Conservation (phyloP, 1,140 invertebrate species). For the Maconellicoccus hirsutus region DNA sequence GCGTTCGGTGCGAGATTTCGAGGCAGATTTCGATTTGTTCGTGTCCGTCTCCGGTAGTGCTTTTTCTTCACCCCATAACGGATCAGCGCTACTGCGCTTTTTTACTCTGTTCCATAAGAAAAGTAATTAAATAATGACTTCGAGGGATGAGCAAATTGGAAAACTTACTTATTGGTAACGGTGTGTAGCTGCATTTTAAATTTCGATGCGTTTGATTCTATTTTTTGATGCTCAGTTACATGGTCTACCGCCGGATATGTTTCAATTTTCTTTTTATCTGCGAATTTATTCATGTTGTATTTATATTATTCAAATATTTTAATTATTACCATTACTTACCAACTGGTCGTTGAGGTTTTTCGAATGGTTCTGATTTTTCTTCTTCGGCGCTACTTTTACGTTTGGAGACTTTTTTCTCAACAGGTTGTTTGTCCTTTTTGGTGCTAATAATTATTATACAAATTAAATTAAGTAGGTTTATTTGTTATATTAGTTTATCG, state of each 20-base stretch:
- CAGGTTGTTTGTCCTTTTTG: neutral
- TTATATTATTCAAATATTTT: too few relatives aligned
- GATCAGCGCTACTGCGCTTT: constrained; percentile 24
- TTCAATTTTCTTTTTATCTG: neutral
- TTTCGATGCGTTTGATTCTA: neutral
- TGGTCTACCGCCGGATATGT: neutral
- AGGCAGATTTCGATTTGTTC: neutral
- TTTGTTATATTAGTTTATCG: too few relatives aligned
- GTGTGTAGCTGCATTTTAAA: constrained; percentile 10
- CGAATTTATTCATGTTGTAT: neutral
- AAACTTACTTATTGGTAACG: neutral
- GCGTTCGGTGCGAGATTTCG: neutral
- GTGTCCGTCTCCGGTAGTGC: neutral
- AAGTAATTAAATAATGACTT: neutral
- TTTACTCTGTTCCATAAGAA: constrained; percentile 17
- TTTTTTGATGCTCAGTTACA: neutral
- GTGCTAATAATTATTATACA: neutral
- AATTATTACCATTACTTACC: neutral
- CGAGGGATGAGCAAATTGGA: neutral
- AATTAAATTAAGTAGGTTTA: too few relatives aligned
- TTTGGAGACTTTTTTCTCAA: neutral
- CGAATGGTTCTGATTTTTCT: neutral
- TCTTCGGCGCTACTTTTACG: neutral
- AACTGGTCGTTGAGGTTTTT: neutral
- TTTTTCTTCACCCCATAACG: neutral